Base-by-base conservation (phyloP, 2,888 invertebrate species). In the Catonia carolina region DNA sequence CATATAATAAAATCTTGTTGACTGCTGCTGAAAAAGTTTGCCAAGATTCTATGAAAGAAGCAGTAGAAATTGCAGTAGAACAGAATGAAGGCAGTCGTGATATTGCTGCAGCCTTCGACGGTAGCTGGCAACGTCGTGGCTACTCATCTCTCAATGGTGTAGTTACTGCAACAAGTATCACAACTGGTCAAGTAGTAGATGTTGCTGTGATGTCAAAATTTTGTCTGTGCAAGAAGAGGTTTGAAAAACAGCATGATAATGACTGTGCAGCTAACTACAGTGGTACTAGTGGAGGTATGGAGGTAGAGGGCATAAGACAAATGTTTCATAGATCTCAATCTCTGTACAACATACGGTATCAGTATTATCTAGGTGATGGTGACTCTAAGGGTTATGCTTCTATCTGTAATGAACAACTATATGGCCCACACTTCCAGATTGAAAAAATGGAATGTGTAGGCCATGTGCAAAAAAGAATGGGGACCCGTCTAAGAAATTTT, bases 241-340 rank as follows among this genome's bases (percentile, higher is more conserved):
- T 35, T 6, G 20, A 55, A 17, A 39, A 51, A 27, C 10, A 31
- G 3, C 60, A 60, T 39, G 53, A 53, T 6, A 49, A 39, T 36
- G 22, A 50, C 42, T 64, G 61, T 48, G 31, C 14, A 15, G 60
- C 60, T 17, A 63, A 62, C 47, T 61, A 59, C 48, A 20, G 17
- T 20, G 55, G 60, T 33, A 56, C 55, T 8, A 63, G 61, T 59
- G 61, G 57, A 7, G 59, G 57, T 8, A 62, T 63, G 61, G 62
- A 64, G 51, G 56, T 60, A 10, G 53, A 36, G 18, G 63, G 63
- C 15, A 59, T 55, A 17, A 14, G 22, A 18, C 35, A 59, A 36
- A 56, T 60, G 5, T 61, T 59, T 53, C 14, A 50, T 8, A 37
- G 60, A 31, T 63, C 62, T 22, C 27, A 53, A 22, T 14, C 36